Base-by-base conservation (phyloP, 2,888 invertebrate genomes). In the Troides helena region DNA sequence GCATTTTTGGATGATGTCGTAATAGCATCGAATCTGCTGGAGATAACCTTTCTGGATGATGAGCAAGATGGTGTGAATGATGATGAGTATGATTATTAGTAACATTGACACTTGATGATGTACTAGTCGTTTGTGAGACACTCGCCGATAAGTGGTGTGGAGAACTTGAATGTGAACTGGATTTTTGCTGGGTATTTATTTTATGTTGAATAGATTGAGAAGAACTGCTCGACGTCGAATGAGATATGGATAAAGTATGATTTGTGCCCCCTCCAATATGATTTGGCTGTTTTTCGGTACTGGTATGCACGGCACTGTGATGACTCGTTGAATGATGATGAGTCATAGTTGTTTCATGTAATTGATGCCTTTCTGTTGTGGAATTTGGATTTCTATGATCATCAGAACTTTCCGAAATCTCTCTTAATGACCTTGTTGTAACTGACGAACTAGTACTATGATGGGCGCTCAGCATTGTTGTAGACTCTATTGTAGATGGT, bases 371-470 rank as follows among this genome's bases (percentile, higher is more conserved):
- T 77, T 95, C 95, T 36, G 92, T 88, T 8, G 93, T 88, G 18
- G 92, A 81, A 74, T 89, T 93, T 25, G 88, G 87, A 80, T 92
- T 83, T 80, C 93, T 84, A 46, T 89, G 87, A 75, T 93, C 93
- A 71, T 93, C 93, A 21, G 85, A 79, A 72, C 90, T 92, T 78
- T 94, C 94, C 25, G 94, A 91, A 73, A 94, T 93, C 81, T 94
- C 96, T 78, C 95, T 90, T 58, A 93, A 79, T 58, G 93, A 93
- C 76, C 96, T 93, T 10, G 95, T 95, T 21, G 95, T 95, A n/a
- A 96, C 94, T 23, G 95, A 95, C 72, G 95, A 95, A 76, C 95
- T 95, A 18, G 95, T 95, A 77, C 95, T 95, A 77, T 95, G 95
- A 83, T 96, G 96, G 18, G 95, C 94, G 84, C 95, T 95, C 80